Evolutionary conservation across 1,140 invertebrate genomes (phyloP).

Genomic region (Kradibia gibbosae): DNA sequence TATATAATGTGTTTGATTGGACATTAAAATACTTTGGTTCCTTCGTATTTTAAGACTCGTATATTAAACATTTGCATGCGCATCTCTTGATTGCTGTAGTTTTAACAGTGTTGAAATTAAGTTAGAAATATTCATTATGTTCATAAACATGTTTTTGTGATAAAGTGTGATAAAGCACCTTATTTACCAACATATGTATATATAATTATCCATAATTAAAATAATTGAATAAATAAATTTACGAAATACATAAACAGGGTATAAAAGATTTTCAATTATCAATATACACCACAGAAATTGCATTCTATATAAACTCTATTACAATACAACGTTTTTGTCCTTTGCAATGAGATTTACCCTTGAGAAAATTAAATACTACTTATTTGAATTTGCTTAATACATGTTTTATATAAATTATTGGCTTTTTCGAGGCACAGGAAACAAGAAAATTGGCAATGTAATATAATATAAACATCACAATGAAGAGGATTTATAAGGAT

Average conservation of each 20-base stretch:
- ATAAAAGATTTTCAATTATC: neutral
- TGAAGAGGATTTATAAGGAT: neutral
- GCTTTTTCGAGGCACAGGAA: neutral
- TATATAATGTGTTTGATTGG: neutral
- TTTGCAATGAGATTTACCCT: neutral
- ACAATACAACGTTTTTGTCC: neutral
- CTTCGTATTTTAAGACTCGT: neutral
- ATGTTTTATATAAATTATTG: slow-evolving; percentile 24
- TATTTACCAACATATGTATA: neutral
- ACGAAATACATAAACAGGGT: neutral
- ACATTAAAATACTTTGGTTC: neutral
- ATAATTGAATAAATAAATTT: neutral
- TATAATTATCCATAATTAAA: neutral
- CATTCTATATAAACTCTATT: neutral
- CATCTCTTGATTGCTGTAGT: neutral
- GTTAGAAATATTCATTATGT: neutral
- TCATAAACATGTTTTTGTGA: neutral
- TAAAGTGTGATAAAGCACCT: neutral
- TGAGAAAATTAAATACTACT: slow-evolving; percentile 29
- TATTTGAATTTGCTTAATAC: slow-evolving; percentile 10
- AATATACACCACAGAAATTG: neutral
- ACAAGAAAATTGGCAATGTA: neutral
- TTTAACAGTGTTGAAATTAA: neutral
- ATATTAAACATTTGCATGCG: neutral
- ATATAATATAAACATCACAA: slow-evolving; percentile 19